Base-by-base conservation (phyloP, 2,113 vertebrate genomes). In the Pseudorasbora parva region DNA sequence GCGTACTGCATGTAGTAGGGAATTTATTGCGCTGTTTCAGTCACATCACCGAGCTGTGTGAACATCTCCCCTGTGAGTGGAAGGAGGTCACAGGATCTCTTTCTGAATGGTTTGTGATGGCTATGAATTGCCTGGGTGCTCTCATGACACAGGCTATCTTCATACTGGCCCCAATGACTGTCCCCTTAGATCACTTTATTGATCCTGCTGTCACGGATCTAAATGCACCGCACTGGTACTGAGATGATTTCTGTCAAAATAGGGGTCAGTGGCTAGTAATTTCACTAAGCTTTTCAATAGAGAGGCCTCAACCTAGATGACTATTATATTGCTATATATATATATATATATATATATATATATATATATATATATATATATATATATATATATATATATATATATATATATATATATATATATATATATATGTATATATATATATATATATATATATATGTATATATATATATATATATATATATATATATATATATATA, bases 171-270 rank as follows among this genome's bases (percentile, higher is more conserved):
- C 68, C 76, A 57, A 23, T 69, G 47, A 30, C 66, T 25, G 57
- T 82, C 86, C 83, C 83, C 30, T 88, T 74, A 77, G 81, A 87
- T 82, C 57, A 82, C 60, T 49, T 57, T 82, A 90, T 90, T 87
- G 86, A 90, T 89, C 85, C 73, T 47, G 51, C 82, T 86, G 85
- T 84, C 86, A 88, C 72, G 82, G 71, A 88, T 88, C 82, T 87
- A 87, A 85, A 89, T 79, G 71, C 81, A 81, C 62, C 75, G 47
- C 66, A 66, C 30, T 77, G 41, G 41, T 82, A 79, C 81, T 56
- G 80, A 77, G 74, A 84, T 85, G 75, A 12, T 62, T 84, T 79
- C 75, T 88, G 68, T 84, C 84, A 71, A 86, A 84, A 68, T 66
- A 83, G 23, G 7, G 54, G 62, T 60, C 74, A 83, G n/a, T 57